Conservation (phyloP, 2,113 vertebrate species). For the Pyxicephalus adspersus region DNA sequence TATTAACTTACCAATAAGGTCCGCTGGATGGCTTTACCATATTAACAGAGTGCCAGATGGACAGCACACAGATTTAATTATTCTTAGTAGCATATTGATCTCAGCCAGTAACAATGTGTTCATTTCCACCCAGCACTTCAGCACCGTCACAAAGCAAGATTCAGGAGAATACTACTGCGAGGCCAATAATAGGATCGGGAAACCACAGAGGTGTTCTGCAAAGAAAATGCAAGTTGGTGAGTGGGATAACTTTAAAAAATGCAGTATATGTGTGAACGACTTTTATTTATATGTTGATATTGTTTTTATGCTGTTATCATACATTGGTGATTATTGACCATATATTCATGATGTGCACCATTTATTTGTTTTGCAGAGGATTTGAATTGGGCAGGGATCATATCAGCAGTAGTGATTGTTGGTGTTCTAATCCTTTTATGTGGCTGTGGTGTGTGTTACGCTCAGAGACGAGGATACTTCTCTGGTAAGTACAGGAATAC, state of each 20-base stretch:
- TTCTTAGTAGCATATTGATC: constrained; percentile 12
- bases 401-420: constrained; percentile 76
- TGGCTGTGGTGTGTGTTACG: constrained; percentile 84
- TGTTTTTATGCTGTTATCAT: too few species aligned
- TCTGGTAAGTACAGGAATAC: constrained; percentile 75
- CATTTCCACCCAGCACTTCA: constrained; percentile 77
- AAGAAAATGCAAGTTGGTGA: constrained; percentile 84
- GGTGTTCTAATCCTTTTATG: constrained; percentile 76
- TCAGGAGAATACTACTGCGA: constrained; percentile 90
- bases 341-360: not conserved
- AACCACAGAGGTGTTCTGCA: constrained; percentile 79
- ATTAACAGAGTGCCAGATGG: not conserved
- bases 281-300: too few species aligned
- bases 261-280: too few species aligned
- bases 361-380: constrained; percentile 77
- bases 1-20: too few species aligned
- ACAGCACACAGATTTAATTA: constrained; percentile 10
- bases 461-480: constrained; percentile 85
- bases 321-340: not conserved
- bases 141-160: constrained; percentile 82
- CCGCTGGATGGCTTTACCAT: too few species aligned
- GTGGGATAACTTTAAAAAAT: constrained; percentile 50
- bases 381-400: constrained; percentile 79
- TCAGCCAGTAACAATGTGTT: not conserved
- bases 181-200: constrained; percentile 84